Base-by-base conservation (phyloP, 1,140 invertebrate genomes). In the Centruroides vittatus region DNA sequence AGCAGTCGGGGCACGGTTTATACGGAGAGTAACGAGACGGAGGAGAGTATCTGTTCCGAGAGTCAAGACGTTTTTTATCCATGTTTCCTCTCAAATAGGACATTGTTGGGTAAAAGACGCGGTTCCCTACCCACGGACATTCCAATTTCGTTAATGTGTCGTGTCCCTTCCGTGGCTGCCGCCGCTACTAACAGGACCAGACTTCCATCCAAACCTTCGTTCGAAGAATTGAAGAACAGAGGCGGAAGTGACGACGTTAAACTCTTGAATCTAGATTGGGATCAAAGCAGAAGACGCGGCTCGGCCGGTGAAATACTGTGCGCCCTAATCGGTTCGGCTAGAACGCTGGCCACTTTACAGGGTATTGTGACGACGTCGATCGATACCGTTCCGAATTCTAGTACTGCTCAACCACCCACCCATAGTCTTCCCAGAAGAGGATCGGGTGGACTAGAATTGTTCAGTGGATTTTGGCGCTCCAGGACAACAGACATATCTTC, bases 361-460 rank as follows among this genome's bases (percentile, higher is more conserved):
- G 41, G 41, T 41, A 41, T 41, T 41, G 41, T 41, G 1, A 41
- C 41, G 8, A 8, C 41, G 8, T 41, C 41, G 41, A 8, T 8
- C 41, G 41, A 41, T 41, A 41, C 5, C 8, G 41, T 41, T 41
- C 41, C 41, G 8, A 41, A 41, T 41, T 41, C 41, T 41, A 41
- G 41, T 8, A 41, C 41, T 41, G 41, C 41, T 41, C 41, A 41
- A 41, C 41, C 41, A 41, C 8, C 41, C 8, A 41, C 41, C 41
- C 41, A 41, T 8, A 41, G 41, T 41, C 41, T 41, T 41, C 41
- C 63, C 47, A 60, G 65, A 35, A 57, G 65, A 10, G 61, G 60
- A 46, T 66, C 65, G 23, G 65, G 63, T 56, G 62, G 63, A 36
- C 47, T 66, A 49, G 65, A 66, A 62, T 58, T 66, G 57, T 54